Evolutionary conservation across 2,888 invertebrate genomes (phyloP), one percentile per base, ranked within the genome.

Genomic region (Calliscelio sp.): DNA sequence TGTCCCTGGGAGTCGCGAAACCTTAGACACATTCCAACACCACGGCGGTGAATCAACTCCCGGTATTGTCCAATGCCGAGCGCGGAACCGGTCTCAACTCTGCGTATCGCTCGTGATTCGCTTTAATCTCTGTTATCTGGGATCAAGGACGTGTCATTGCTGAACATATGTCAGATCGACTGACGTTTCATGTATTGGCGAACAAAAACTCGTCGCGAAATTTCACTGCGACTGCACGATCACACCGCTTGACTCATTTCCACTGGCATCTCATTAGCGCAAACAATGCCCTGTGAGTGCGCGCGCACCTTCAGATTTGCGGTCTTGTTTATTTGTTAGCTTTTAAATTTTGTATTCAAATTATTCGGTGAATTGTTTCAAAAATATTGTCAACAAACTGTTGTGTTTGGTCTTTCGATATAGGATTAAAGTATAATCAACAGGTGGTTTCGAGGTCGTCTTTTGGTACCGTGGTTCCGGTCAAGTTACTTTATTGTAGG

Each of bases 81-180:
- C 46, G 24, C 49, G 14, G 16, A 32, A 61, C 44, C 57, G 63
- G 51, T 66, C 57, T 44, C 57, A 22, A n/a, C 44, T 57, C 28
- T 38, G 3, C 41, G 71, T 53, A 25, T 35, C 25, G 7, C 20
- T 41, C 59, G 24, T 8, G 22, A 63, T 18, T 46, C 49, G 49
- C 20, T 65, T 53, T 24, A 74, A 63, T 74, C 63, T 55, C 63
- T 74, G 55, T 74, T 63, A 74, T 74, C 77, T 57, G 51, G 35
- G 78, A 83, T 83, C 83, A 83, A 83, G 83, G 83, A 51, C 83
- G 68, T 57, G 66, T 79, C 82, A 71, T 77, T 32, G 61, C 25
- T 28, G 57, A 65, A 61, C 68, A 46, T 51, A 61, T 51, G 73
- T 73, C 35, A 18, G 2, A 49, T 59, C 46, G 16, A 8, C 35